phyloP scores from a whole-genome alignment of 2,113 vertebrate genomes.

The Ptyas mucosa region DNA sequence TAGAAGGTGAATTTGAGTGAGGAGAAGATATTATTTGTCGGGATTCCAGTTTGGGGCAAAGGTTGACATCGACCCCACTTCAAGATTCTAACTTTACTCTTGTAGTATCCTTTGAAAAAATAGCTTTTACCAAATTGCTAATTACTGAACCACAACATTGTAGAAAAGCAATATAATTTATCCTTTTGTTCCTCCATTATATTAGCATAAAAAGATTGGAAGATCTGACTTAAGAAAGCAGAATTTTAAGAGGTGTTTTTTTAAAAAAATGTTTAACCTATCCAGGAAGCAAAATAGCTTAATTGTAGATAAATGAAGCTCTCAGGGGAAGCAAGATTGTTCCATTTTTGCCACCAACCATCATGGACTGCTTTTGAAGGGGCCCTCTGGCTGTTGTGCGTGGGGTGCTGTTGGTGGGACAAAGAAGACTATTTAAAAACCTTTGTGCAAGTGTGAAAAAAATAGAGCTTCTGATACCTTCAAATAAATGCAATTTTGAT shows the following conservation, averaged over 20 bases:
- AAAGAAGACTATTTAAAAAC: too few species aligned
- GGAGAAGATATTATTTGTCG: background rate
- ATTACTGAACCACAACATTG: background rate
- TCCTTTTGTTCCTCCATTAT: background rate
- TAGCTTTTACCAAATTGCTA: background rate
- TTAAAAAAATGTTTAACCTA: background rate
- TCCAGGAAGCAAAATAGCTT: background rate
- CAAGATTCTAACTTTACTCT: background rate
- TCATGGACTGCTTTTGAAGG: background rate
- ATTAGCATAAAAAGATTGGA: background rate
- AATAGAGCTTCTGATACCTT: background rate
- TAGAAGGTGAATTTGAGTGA: background rate
- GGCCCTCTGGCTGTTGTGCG: background rate
- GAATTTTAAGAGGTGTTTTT: background rate
- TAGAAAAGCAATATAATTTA: background rate
- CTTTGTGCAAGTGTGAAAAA: background rate
- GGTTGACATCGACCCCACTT: background rate
- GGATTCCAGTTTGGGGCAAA: background rate
- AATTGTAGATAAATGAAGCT: background rate
- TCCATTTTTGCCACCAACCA: background rate
- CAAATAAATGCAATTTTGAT: background rate
- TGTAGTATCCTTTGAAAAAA: background rate
- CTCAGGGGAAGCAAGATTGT: background rate
- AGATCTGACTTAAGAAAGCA: background rate
- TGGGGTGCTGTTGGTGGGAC: background rate